These are phyloP conservation scores for Marmota flaviventris DNA, from an alignment of 2,113 vertebrate genomes.

Conservation along the genomic window DNA sequence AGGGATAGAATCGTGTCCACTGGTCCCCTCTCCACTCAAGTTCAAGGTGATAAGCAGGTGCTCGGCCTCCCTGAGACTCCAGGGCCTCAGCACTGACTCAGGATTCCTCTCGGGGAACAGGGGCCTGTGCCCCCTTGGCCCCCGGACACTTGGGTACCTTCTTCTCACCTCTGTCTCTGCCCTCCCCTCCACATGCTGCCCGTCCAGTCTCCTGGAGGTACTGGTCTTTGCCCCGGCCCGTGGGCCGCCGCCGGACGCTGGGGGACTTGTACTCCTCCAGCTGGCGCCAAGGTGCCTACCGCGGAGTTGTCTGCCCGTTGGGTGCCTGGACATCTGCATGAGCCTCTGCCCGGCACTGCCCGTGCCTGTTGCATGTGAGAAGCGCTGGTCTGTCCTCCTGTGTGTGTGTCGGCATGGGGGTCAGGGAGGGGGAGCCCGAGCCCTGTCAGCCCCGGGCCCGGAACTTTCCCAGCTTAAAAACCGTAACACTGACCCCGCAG, in stretches of 20 bases:
- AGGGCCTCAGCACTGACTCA: not conserved
- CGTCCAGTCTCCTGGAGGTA: conserved; percentile 96
- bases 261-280: conserved; percentile 97
- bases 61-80: not conserved
- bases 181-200: conserved; percentile 87
- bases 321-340: conserved; percentile 84
- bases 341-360: conserved; percentile 11
- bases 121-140: not conserved
- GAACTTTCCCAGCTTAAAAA: not conserved
- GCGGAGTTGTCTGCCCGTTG: conserved; percentile 76
- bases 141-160: not conserved
- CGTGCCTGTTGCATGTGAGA: conserved; percentile 85
- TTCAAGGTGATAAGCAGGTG: not conserved
- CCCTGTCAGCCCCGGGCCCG: not conserved
- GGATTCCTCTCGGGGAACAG: not conserved
- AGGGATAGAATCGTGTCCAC: not conserved
- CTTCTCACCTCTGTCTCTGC: conserved; percentile 90
- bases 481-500: not conserved
- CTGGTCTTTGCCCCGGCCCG: conserved; percentile 97
- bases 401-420: conserved; percentile 44
- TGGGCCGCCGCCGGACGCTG: conserved; percentile 96
- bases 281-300: conserved; percentile 96
- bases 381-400: not conserved
- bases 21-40: not conserved
- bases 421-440: not conserved